Conservation (phyloP, 1,140 invertebrate genomes). For the Sinella curviseta region DNA sequence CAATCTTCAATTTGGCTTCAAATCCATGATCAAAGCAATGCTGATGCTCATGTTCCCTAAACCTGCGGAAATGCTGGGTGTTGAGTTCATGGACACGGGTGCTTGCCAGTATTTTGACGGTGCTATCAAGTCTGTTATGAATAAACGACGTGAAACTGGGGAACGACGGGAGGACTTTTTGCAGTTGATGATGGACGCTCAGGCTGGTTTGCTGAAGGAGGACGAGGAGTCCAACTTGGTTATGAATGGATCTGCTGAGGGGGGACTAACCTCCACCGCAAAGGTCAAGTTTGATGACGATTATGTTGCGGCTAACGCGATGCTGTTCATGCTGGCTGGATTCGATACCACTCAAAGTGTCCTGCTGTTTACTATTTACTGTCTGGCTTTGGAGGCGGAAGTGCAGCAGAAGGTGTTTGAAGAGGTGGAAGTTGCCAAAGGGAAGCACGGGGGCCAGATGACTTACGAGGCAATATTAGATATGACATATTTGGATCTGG, state of each 20-base stretch:
- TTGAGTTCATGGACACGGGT: constrained; percentile 41
- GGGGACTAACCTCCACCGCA: constrained; percentile 35
- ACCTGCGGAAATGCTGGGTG: constrained; percentile 36
- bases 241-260: constrained; percentile 54
- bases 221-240: constrained; percentile 50
- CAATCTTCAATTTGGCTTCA: neutral
- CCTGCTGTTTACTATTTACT: constrained; percentile 58
- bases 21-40: neutral
- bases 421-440: constrained; percentile 56
- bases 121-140: constrained; percentile 54
- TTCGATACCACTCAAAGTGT: constrained; percentile 58
- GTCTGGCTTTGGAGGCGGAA: constrained; percentile 58
- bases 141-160: constrained; percentile 12
- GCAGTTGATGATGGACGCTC: constrained; percentile 55
- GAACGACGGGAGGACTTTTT: constrained; percentile 47
- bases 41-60: constrained; percentile 29
- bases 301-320: constrained; percentile 58
- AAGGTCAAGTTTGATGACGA: constrained; percentile 51
- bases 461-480: constrained; percentile 54
- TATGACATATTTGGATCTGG: constrained; percentile 55
- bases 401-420: constrained; percentile 57
- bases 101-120: constrained; percentile 51
- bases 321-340: constrained; percentile 61
- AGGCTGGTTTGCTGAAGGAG: constrained; percentile 56
- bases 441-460: constrained; percentile 50